Base-by-base conservation (phyloP, 2,888 invertebrate species). In the Cantharis flavilabris region DNA sequence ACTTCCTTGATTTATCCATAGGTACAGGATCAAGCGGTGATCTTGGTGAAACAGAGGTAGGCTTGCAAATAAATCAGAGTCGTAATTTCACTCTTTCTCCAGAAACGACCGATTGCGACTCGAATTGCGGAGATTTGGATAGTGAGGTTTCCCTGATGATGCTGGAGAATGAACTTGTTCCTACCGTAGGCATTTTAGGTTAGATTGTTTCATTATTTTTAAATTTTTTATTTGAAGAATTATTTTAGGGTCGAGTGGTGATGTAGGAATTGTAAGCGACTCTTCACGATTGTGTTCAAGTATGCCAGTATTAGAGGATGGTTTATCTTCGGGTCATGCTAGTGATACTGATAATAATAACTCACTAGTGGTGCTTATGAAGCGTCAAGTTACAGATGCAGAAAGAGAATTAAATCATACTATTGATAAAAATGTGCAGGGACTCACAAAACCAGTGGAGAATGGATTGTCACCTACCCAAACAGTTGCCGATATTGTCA, bases 271-370 rank as follows among this genome's bases (percentile, higher is more conserved):
- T 79, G 92, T 91, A 82, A 91, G 91, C 65, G 92, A 92, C 86
- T 91, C 92, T 84, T 90, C 93, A 62, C 91, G 92, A 87, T 91
- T 92, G 89, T 94, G 91, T 88, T 93, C 93, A 71, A 93, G 93
- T 84, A 95, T 98, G 95, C 98, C 98, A 0, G 94, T 97, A 14
- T 92, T 98, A 67, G 97, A 98, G 87, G 98, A 98, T 88, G 98
- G 97, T 0, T 90, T 98, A 76, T 97, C 97, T 2, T 97, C 97
- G 62, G 97, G 97, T 2, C 97, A 97, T 86, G 96, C 94, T 1
- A 97, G 97, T 80, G 98, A 98, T 86, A 95, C 94, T 0, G 98
- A 98, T 89, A 96, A 96, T 87, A 96, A 96, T 86, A 96, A 96
- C 88, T 94, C 93, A 18, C 92, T 93, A n/a, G 91, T 92, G 70